These are phyloP conservation scores for Hypothenemus hampei DNA, from an alignment of 1,140 invertebrate species.

Conservation along the genomic window DNA sequence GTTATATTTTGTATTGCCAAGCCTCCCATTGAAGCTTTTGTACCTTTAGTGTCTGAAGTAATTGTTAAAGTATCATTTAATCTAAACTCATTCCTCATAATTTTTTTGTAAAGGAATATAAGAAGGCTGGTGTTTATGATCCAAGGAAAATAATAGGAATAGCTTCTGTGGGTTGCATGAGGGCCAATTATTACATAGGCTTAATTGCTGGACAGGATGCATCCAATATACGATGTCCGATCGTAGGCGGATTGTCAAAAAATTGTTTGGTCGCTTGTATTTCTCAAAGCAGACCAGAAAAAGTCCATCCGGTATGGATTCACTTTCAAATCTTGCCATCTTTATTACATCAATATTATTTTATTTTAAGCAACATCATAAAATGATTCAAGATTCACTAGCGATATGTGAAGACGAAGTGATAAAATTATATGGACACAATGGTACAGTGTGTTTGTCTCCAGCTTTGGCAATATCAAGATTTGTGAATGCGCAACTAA, in stretches of 20 bases:
- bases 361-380: conserved; percentile 21
- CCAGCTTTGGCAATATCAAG: conserved; percentile 38
- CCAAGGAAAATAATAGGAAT: conserved; percentile 40
- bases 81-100: conserved; percentile 1
- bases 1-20: conserved; percentile 39
- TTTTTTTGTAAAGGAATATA: conserved; percentile 35
- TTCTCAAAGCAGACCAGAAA: conserved; percentile 33
- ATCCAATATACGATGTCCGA: conserved; percentile 31
- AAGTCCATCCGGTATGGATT: conserved; percentile 28
- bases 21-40: conserved; percentile 39
- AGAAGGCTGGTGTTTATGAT: conserved; percentile 37
- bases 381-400: conserved; percentile 32
- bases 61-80: not conserved
- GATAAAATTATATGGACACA: conserved; percentile 28
- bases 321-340: not conserved
- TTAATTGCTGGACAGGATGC: conserved; percentile 26
- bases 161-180: conserved; percentile 32
- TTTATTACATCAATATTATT: not conserved
- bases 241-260: conserved; percentile 34
- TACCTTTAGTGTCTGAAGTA: conserved; percentile 40
- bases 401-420: conserved; percentile 34
- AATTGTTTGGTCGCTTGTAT: conserved; percentile 33
- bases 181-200: conserved; percentile 34
- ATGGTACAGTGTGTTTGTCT: conserved; percentile 28
- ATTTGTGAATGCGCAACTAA: conserved; percentile 37